Evolutionary conservation across 2,888 invertebrate genomes (phyloP).

Genomic region (Dolomedes plantarius): DNA sequence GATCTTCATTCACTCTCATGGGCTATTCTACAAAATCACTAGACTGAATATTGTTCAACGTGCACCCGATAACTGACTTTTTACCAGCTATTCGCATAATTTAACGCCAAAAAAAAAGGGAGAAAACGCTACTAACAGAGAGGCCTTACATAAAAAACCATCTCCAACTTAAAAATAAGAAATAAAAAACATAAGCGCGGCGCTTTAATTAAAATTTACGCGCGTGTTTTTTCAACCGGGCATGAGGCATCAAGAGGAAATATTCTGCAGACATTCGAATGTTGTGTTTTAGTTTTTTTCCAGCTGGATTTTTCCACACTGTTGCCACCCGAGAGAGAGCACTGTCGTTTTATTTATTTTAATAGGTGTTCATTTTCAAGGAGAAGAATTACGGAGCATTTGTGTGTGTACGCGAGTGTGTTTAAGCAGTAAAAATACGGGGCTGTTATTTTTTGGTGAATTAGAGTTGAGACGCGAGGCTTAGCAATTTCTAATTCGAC

Average conservation of each 20-base stretch:
- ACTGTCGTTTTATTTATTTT: constrained; percentile 49
- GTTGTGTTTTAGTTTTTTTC: background rate
- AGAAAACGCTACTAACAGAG: too few species aligned
- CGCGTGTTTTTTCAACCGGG: constrained; percentile 14
- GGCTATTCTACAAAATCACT: too few species aligned
- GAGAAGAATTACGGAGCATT: background rate
- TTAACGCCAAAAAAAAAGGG: background rate
- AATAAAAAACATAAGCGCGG: background rate
- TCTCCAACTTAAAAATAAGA: constrained; percentile 27
- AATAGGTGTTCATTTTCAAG: constrained; percentile 43
- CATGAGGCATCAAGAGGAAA: constrained; percentile 2
- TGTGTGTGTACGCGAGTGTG: too few species aligned
- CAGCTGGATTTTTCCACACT: background rate
- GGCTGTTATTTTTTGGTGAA: too few species aligned
- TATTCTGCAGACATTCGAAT: background rate
- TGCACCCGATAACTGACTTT: too few species aligned
- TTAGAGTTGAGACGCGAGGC: too few species aligned
- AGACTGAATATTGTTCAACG: too few species aligned
- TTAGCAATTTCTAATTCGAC: too few species aligned
- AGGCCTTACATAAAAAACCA: background rate
- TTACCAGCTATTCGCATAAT: background rate
- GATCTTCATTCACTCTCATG: too few species aligned
- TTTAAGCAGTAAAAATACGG: too few species aligned
- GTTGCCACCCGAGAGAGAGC: constrained; percentile 17
- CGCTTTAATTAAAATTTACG: constrained; percentile 65